Evolutionary conservation across 2,797 vertebrate species (phyloP).

Genomic region (Tauraco hartlaubi): DNA sequence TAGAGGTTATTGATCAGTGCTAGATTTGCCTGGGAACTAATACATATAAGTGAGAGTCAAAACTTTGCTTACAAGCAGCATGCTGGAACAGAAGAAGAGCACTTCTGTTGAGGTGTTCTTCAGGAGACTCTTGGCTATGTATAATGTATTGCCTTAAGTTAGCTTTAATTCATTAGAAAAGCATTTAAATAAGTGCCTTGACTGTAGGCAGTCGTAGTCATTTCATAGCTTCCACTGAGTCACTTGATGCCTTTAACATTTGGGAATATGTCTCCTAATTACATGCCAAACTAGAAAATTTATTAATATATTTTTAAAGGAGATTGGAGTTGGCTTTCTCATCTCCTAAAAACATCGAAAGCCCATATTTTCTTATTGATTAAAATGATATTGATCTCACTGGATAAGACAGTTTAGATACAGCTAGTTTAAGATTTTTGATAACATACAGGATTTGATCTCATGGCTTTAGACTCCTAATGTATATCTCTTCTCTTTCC

Average conservation of each 20-base stretch:
- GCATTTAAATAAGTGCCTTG: neutral
- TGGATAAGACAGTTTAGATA: neutral
- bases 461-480: neutral
- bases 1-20: neutral
- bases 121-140: neutral
- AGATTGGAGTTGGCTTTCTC: neutral
- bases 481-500: neutral
- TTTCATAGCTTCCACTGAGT: slow-evolving; percentile 27
- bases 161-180: neutral
- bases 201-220: neutral
- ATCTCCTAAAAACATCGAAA: neutral
- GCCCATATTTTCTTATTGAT: neutral
- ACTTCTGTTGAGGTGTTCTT: neutral
- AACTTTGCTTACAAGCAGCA: neutral
- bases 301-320: neutral
- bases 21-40: neutral
- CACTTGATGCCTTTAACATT: neutral
- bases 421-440: neutral
- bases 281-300: neutral
- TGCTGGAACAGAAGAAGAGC: neutral
- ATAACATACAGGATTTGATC: neutral
- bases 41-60: neutral
- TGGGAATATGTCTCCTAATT: neutral
- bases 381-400: neutral
- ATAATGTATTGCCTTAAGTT: neutral